Evolutionary conservation across 1,140 invertebrate species (phyloP).

Genomic region (Phenacoccus solenopsis): DNA sequence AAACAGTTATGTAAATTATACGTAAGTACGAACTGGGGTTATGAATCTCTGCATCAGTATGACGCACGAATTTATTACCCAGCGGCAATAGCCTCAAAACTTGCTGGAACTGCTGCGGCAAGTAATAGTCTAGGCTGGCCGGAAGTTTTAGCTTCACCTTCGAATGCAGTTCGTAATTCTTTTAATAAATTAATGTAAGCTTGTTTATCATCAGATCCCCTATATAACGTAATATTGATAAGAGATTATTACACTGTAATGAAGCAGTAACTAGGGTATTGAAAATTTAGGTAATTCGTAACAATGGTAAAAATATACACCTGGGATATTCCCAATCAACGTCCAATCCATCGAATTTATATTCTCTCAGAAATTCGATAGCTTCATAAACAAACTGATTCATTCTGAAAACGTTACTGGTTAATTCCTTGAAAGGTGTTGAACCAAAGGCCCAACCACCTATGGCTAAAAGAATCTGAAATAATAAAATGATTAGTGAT

Average conservation of each 20-base stretch:
- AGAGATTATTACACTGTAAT: no score
- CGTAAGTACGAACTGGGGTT: not conserved
- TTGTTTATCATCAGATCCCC: constrained; percentile 69
- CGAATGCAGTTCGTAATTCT: constrained; percentile 76
- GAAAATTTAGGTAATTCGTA: not conserved
- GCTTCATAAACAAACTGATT: constrained; percentile 90
- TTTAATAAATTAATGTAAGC: constrained; percentile 68
- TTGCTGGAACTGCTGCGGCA: constrained; percentile 81
- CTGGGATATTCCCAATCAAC: constrained; percentile 94
- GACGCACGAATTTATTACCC: no score
- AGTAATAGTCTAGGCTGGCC: constrained; percentile 67
- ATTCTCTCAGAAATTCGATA: constrained; percentile 80
- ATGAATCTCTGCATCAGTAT: no score
- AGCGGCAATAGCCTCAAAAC: constrained; percentile 80
- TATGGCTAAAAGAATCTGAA: constrained; percentile 69
- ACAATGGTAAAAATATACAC: constrained; percentile 33
- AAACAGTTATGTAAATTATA: not conserved
- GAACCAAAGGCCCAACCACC: constrained; percentile 91
- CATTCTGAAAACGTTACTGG: constrained; percentile 80
- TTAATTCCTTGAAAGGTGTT: constrained; percentile 82
- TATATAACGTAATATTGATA: constrained; percentile 24
- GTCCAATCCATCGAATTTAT: constrained; percentile 89
- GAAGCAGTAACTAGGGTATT: not conserved
- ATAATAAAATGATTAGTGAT: no score
- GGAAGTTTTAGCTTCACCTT: constrained; percentile 64